Base-by-base conservation (phyloP, 1,140 invertebrate species). In the Chymomyza costata region DNA sequence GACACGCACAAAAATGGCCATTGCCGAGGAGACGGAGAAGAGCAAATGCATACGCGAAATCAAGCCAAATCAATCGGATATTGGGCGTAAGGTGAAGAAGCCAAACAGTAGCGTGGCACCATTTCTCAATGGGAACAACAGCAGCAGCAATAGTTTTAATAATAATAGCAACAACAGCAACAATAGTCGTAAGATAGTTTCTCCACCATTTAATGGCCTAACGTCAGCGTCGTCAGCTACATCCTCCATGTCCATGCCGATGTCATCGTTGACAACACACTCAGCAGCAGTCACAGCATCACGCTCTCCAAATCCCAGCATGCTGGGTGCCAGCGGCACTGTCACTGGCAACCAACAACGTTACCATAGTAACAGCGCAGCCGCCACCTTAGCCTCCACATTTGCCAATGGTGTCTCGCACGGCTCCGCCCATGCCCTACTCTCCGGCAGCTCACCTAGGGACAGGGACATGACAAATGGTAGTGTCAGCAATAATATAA, bases 31-130 rank as follows among this genome's bases (percentile, higher is more conserved):
- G 84, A 94, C 94, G 86, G 93, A 92, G 84, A 96, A 97, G 87
- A 96, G 94, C 86, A 95, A 95, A 89, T 97, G 95, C 87, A 94
- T 95, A 68, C 92, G 94, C 83, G 94, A 95, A 80, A 96, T 97
- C 71, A 96, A 97, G 88, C 90, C 93, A 55, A 94, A 94, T 86
- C 93, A 93, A 81, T 92, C 92, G 63, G 92, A 94, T 86, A 94
- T 95, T 71, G 93, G 95, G 34, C 88, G 92, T 53, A 93, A 93
- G 85, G 90, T 94, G 61, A 96, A 95, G 53, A 84, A 82, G 61
- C 63, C 76, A 6, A 28, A 50, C 62, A 71, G 52, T 25, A 50
- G 63, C 41, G 64, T 58, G 51, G 55, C 67, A 60, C 52, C 78
- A 71, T 80, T 49, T 45, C 69, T 68, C 62, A 74, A 52, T 62